These are phyloP conservation scores for Macrostomum cliftonense DNA, from an alignment of 2,888 invertebrate genomes.

Conservation along the genomic window DNA sequence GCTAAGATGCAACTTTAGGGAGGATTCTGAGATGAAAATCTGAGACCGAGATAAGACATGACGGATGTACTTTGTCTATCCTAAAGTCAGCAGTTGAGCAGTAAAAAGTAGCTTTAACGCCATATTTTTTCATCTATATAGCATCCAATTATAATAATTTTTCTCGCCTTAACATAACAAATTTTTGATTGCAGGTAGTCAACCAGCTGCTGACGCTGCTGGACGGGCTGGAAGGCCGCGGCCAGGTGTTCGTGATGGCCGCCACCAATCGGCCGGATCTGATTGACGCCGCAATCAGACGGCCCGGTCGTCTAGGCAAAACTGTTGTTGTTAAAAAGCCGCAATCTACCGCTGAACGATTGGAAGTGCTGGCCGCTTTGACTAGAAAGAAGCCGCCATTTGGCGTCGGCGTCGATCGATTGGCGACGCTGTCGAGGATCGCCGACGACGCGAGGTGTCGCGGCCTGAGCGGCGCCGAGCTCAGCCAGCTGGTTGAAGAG, in stretches of 20 bases:
- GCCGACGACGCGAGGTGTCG: no score
- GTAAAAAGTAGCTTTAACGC: no score
- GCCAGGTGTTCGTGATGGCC: constrained; percentile 7
- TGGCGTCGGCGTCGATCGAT: background rate
- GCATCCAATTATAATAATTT: no score
- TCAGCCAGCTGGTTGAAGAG: no score
- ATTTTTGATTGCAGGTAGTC: constrained; percentile 3
- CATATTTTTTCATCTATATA: no score
- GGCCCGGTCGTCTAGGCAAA: constrained; percentile 8
- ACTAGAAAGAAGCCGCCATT: constrained; percentile 2
- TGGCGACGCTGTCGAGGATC: no score
- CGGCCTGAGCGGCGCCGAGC: no score
- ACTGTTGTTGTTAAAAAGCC: constrained; percentile 3
- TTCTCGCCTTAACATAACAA: background rate
- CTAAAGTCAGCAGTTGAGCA: no score
- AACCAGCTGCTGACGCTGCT: constrained; percentile 10
- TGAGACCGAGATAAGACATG: no score
- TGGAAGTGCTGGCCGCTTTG: constrained; percentile 1
- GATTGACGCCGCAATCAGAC: constrained; percentile 5
- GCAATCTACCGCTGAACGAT: constrained; percentile 2
- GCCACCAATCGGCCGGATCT: constrained; percentile 8
- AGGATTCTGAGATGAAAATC: no score
- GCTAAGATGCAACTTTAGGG: no score
- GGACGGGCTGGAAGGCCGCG: constrained; percentile 7
- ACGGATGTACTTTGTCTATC: no score